Evolutionary conservation across 1,140 invertebrate species (phyloP), one percentile per base, ranked within the genome.

Genomic region (Lasioglossum albipes): DNA sequence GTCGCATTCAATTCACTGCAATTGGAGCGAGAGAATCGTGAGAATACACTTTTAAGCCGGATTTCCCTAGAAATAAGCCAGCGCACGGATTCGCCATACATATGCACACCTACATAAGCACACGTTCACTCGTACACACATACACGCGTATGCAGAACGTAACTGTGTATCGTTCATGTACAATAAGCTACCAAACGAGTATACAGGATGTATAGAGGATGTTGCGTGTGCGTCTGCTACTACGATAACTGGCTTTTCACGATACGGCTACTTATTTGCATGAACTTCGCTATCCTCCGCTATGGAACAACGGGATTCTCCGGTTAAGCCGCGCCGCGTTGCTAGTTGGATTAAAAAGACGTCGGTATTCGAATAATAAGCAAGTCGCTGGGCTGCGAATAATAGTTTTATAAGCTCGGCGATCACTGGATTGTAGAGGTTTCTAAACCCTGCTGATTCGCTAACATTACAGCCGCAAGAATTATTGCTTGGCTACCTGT

Each of bases 181-280:
- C 22, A 45, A 64, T 64, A 49, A 74, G 62, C 27, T 36, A 22
- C 42, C 12, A 7, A 20, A n/a, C 36, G 22, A 54, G n/a, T 20
- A 18, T 54, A n/a, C n/a, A n/a, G n/a, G n/a, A n/a, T n/a, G n/a
- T n/a, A 18, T 13, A 54, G 1, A 22, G 20, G 20, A 7, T 7
- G 54, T 31, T 16, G 41, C 41, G n/a, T 22, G 7, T 7, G 18
- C 7, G n/a, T 3, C 41, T 10, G 9, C 27, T 64, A 49, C 49
- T 45, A 62, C 57, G 57, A 13, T 61, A 62, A 73, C 71, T 73
- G 71, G 71, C 59, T 73, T 73, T 73, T 41, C 22, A 62, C 57
- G 57, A 62, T 73, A 45, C 71, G 57, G 41, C 61, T 64, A 49
- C 72, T 74, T 74, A 36, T 74, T 13, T 49, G 42, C 59, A 64